phyloP scores from a whole-genome alignment of 2,113 vertebrate genomes.

The Stomatorhinus ivindoensis region DNA sequence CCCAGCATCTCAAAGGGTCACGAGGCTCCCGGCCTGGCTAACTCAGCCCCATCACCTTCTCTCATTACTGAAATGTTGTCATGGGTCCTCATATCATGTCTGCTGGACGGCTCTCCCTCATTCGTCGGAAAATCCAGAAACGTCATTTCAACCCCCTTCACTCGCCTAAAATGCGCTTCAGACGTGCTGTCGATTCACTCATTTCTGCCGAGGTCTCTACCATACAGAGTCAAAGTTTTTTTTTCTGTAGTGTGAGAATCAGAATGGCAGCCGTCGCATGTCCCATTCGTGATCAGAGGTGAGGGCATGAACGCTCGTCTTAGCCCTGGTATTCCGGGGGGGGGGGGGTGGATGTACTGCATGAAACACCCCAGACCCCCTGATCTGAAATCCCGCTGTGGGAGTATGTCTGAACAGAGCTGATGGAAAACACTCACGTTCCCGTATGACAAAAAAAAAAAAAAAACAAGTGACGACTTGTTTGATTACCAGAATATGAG shows the following conservation, averaged over 20 bases:
- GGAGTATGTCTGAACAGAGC: neutral
- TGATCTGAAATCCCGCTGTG: neutral
- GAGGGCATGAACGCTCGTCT: neutral
- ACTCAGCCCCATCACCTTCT: neutral
- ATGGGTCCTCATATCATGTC: neutral
- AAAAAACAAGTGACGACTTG: neutral
- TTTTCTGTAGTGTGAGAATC: neutral
- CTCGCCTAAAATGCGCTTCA: neutral
- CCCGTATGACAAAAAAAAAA: neutral
- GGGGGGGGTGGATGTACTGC: neutral
- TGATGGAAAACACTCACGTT: neutral
- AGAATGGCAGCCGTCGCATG: no score
- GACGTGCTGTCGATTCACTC: neutral
- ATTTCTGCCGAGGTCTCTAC: neutral
- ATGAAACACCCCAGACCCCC: neutral
- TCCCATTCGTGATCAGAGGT: neutral
- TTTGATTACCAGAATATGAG: neutral
- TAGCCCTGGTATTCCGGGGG: neutral
- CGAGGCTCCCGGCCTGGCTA: neutral
- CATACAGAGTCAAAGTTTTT: neutral
- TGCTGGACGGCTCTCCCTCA: neutral
- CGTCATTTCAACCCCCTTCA: neutral
- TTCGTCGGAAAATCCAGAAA: slow-evolving; percentile 19
- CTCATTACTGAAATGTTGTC: neutral
- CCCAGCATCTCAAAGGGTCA: neutral